Evolutionary conservation across 2,888 invertebrate genomes (phyloP).

Genomic region (Temnothorax ravouxi): DNA sequence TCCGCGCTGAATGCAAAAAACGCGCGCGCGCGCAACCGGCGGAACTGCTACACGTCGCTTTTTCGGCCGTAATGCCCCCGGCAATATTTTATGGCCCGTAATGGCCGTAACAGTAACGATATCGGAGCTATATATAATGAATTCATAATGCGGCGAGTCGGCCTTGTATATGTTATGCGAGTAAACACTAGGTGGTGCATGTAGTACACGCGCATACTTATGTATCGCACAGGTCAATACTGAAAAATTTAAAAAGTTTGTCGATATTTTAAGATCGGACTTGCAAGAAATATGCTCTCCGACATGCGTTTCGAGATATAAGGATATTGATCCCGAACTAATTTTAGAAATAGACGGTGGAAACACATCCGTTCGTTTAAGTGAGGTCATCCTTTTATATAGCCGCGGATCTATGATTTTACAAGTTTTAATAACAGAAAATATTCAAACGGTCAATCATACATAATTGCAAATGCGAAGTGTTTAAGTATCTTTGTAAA

Average conservation of each 20-base stretch:
- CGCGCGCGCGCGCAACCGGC: not conserved
- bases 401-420: not conserved
- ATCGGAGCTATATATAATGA: slow-evolving; percentile 10
- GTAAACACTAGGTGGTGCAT: not conserved
- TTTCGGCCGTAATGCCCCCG: slow-evolving; percentile 24
- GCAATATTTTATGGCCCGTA: slow-evolving; percentile 47
- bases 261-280: not conserved
- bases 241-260: slow-evolving; percentile 18
- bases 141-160: slow-evolving; percentile 19
- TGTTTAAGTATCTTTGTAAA: not conserved
- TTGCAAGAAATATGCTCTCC: not conserved
- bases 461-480: not conserved
- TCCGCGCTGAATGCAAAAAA: not conserved
- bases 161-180: not conserved
- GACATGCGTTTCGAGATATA: slow-evolving; percentile 1
- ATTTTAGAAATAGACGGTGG: slow-evolving; percentile 28
- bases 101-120: slow-evolving; percentile 29
- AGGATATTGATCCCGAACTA: slow-evolving; percentile 47
- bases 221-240: not conserved
- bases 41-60: not conserved
- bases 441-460: not conserved
- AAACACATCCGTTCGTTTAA: not conserved
- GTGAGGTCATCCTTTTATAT: slow-evolving; percentile 34
- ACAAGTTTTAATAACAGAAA: not conserved
- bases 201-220: slow-evolving; percentile 16